Conservation (phyloP, 2,113 vertebrate species). For the Poeciliopsis prolifica region DNA sequence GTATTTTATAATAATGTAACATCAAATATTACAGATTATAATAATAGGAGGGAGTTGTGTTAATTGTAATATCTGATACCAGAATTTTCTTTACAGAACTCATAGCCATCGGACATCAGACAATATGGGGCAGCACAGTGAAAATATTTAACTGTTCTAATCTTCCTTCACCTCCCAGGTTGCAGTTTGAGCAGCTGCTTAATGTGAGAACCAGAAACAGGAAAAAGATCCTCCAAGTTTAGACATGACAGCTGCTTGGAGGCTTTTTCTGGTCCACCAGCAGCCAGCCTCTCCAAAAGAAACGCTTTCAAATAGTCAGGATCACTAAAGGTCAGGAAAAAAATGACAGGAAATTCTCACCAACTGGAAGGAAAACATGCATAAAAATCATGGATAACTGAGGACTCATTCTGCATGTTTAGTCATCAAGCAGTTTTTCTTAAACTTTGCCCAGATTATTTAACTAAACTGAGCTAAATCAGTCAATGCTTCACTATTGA, state of each 20-base stretch:
- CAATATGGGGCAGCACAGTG: too few species aligned
- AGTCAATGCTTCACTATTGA: background rate
- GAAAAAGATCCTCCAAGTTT: constrained; percentile 59
- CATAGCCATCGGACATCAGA: too few species aligned
- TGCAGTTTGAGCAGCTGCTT: constrained; percentile 30
- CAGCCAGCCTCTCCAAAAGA: background rate
- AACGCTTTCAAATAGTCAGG: too few species aligned
- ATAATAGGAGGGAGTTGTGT: too few species aligned
- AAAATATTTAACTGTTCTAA: background rate
- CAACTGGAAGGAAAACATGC: background rate
- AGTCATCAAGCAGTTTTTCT: background rate
- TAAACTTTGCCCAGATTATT: background rate
- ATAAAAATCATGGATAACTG: too few species aligned
- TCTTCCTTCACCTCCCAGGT: background rate
- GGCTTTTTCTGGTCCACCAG: constrained; percentile 24
- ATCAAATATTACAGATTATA: too few species aligned
- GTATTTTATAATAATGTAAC: too few species aligned
- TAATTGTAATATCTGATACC: too few species aligned
- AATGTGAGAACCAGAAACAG: constrained; percentile 24
- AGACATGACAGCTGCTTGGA: constrained; percentile 55
- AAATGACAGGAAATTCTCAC: background rate
- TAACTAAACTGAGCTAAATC: background rate
- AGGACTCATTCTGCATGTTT: too few species aligned
- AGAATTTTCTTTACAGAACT: too few species aligned
- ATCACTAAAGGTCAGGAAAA: too few species aligned